These are phyloP conservation scores for Molossus molossus DNA, from an alignment of 2,797 vertebrate species.

Conservation along the genomic window DNA sequence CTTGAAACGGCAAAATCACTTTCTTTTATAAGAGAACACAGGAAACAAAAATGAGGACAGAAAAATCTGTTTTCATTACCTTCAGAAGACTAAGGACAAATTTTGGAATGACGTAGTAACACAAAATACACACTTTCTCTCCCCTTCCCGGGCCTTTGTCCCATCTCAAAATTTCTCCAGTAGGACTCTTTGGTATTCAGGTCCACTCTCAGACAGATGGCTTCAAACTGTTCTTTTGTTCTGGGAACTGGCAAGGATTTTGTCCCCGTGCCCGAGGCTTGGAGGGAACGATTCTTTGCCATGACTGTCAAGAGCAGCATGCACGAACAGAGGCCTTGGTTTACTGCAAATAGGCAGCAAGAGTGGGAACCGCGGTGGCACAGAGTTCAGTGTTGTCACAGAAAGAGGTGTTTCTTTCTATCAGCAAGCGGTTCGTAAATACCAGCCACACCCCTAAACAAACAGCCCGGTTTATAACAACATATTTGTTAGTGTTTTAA, in stretches of 20 bases:
- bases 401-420: conserved; percentile 60
- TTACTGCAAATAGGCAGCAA: conserved; percentile 51
- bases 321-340: conserved; percentile 58
- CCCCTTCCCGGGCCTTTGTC: conserved; percentile 35
- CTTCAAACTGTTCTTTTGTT: conserved; percentile 76
- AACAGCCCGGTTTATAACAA: conserved; percentile 50
- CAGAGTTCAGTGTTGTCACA: conserved; percentile 28
- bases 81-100: conserved; percentile 54
- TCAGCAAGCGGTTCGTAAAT: conserved; percentile 66
- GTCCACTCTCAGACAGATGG: conserved; percentile 58
- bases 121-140: conserved; percentile 29
- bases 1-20: conserved; percentile 47
- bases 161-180: conserved; percentile 68
- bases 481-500: conserved; percentile 44
- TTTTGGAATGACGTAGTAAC: conserved; percentile 40
- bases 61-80: conserved; percentile 66
- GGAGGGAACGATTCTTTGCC: conserved; percentile 52
- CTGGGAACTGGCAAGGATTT: conserved; percentile 77
- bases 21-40: conserved; percentile 68
- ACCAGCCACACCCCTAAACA: not conserved
- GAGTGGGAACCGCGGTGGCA: not conserved
- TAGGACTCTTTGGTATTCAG: conserved; percentile 55
- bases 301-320: not conserved
- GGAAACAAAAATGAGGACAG: not conserved
- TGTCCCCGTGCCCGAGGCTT: conserved; percentile 46